Conservation (phyloP, 2,113 vertebrate genomes). For the Lepus europaeus region DNA sequence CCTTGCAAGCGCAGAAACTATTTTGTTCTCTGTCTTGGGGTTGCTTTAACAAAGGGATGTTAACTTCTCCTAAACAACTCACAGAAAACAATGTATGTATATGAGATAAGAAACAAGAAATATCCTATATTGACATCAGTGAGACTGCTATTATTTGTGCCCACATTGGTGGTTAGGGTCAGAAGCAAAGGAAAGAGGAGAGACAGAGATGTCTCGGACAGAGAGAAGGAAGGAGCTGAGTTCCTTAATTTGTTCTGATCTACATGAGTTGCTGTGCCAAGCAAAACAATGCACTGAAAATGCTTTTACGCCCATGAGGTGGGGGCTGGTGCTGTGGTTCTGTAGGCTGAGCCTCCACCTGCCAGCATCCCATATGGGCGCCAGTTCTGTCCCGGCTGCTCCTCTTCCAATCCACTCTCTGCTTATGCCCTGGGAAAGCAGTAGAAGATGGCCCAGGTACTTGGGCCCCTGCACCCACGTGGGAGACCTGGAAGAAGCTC, state of each 20-base stretch:
- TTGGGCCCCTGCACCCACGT: too few species aligned
- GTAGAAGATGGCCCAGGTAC: too few species aligned
- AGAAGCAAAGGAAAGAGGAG: not conserved
- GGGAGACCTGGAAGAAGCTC: too few species aligned
- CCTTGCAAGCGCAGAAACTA: not conserved
- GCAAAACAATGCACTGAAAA: constrained; percentile 8
- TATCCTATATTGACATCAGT: not conserved
- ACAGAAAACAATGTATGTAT: not conserved
- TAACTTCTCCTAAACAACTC: not conserved
- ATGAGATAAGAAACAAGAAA: not conserved
- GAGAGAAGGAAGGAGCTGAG: not conserved
- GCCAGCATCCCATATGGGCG: too few species aligned
- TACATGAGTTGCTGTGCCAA: not conserved
- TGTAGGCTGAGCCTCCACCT: too few species aligned
- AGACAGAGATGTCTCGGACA: accelerated
- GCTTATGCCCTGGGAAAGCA: too few species aligned
- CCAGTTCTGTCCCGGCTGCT: too few species aligned
- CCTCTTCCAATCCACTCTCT: too few species aligned
- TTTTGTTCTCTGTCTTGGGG: not conserved
- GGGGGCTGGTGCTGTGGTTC: too few species aligned
- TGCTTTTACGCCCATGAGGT: not conserved
- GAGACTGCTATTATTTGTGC: not conserved
- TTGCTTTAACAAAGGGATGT: not conserved
- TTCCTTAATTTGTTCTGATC: not conserved
- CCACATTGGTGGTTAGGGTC: not conserved